Evolutionary conservation across 92 coral and sea anemone genomes (phyloP).

Genomic region (Epizoanthus ramosus): DNA sequence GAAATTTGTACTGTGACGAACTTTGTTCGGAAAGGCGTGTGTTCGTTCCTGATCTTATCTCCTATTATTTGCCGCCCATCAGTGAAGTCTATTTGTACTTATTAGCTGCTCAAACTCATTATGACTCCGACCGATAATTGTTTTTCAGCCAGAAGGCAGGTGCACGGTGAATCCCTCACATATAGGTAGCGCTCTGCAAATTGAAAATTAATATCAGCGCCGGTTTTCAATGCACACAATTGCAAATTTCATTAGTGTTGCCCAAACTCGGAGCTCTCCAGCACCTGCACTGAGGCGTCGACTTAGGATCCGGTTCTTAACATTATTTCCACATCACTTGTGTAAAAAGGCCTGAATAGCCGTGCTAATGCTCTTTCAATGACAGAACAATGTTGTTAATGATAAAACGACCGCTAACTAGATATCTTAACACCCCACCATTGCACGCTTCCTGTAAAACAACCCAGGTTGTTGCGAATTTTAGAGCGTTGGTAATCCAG

Average conservation of each 20-base stretch:
- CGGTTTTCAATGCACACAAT: conserved; percentile 91
- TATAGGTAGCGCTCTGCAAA: conserved; percentile 69
- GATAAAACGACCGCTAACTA: conserved; percentile 77
- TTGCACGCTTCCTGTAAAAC: conserved; percentile 60
- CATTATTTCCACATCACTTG: conserved; percentile 64
- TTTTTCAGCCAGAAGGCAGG: conserved; percentile 76
- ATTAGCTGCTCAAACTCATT: conserved; percentile 90
- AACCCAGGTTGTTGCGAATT: conserved; percentile 40
- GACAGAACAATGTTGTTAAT: conserved; percentile 71
- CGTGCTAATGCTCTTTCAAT: conserved; percentile 72
- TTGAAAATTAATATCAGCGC: conserved; percentile 79
- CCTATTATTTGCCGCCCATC: conserved; percentile 43
- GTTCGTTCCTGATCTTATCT: conserved; percentile 17
- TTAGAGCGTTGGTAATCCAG: conserved; percentile 46
- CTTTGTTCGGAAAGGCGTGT: conserved; percentile 30
- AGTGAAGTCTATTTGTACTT: conserved; percentile 73
- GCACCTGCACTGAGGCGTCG: conserved; percentile 80
- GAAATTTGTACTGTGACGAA: conserved; percentile 40
- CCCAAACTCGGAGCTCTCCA: conserved; percentile 52
- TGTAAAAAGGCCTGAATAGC: conserved; percentile 67
- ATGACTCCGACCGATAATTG: conserved; percentile 82
- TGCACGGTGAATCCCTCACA: conserved; percentile 68
- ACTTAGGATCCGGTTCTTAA: conserved; percentile 62
- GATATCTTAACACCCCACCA: conserved; percentile 65
- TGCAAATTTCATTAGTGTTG: conserved; percentile 87